Percentiles rank a stretch among this genome's conserved stretches.
Conservation (phyloP, 2,888 invertebrate species). For the Perizoma affinitatum region DNA sequence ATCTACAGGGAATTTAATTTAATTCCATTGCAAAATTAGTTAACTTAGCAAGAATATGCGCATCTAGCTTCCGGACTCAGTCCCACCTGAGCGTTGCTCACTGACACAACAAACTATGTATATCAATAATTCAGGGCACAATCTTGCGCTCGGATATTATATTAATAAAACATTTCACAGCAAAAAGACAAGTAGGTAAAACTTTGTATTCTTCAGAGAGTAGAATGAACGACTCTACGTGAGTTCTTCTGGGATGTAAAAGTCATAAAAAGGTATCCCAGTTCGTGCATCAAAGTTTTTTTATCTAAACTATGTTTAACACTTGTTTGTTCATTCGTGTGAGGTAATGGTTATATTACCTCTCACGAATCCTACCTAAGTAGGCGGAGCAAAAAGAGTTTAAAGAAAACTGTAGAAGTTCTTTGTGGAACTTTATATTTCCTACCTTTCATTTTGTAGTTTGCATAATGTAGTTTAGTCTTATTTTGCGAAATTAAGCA, state of each 20-base stretch:
- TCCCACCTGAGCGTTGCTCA: conserved; percentile 31
- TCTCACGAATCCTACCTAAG: too few relatives aligned
- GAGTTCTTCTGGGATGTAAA: conserved; percentile 4
- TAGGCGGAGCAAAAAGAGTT: too few relatives aligned
- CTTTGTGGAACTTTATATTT: too few relatives aligned
- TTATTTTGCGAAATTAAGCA: too few relatives aligned
- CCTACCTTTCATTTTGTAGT: too few relatives aligned
- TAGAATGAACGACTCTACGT: conserved; percentile 12
- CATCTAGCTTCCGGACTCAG: conserved; percentile 15
- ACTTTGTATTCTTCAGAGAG: conserved; percentile 34
- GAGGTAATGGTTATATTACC: too few relatives aligned
- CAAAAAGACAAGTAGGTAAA: conserved; percentile 32
- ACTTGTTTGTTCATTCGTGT: too few relatives aligned
- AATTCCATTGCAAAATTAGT: too few relatives aligned
- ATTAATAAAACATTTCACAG: conserved; percentile 48
- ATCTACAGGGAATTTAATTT: too few relatives aligned
- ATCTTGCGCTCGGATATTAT: conserved; percentile 50
- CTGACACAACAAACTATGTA: conserved; percentile 46
- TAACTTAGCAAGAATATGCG: neutral
- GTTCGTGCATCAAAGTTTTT: neutral
- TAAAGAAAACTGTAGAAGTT: too few relatives aligned
- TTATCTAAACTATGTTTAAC: too few relatives aligned
- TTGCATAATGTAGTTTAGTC: too few relatives aligned
- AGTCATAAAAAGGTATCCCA: conserved; percentile 14
- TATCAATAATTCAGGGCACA: conserved; percentile 59